phyloP scores from a whole-genome alignment of 2,888 invertebrate species.

The Chaetogeoica ovagalla region DNA sequence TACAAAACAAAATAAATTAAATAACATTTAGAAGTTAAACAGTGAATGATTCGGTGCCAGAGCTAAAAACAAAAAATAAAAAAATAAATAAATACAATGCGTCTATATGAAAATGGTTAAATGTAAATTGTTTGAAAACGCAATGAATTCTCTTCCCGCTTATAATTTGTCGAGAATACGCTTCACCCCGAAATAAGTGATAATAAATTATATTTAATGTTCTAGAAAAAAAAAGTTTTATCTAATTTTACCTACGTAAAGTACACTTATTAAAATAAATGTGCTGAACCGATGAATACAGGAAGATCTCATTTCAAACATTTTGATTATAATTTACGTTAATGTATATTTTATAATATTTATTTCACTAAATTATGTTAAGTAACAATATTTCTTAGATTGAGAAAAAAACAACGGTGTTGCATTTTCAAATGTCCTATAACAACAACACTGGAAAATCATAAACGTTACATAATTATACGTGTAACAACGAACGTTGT shows the following conservation, averaged over 20 bases:
- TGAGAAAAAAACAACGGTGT: background rate
- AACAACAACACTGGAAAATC: background rate
- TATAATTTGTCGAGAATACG: conserved; percentile 19
- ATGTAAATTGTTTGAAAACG: conserved; percentile 6
- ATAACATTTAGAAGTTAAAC: too few relatives aligned
- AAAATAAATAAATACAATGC: background rate
- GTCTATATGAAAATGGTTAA: background rate
- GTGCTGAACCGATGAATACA: background rate
- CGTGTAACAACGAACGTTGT: too few relatives aligned
- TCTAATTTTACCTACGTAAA: background rate
- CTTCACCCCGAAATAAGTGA: background rate
- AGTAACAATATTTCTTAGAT: background rate
- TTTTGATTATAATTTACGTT: background rate
- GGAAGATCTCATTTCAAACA: conserved; percentile 12
- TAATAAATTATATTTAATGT: conserved; percentile 37
- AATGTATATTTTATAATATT: background rate
- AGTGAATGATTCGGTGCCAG: background rate
- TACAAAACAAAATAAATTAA: too few relatives aligned
- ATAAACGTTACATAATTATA: background rate
- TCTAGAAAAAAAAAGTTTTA: background rate
- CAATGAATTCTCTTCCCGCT: background rate
- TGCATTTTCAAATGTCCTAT: background rate
- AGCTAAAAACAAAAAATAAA: too few relatives aligned
- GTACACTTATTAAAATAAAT: conserved; percentile 20
- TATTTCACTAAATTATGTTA: background rate